Evolutionary conservation across 1,140 invertebrate species (phyloP).

Genomic region (Camponotus vicinus): DNA sequence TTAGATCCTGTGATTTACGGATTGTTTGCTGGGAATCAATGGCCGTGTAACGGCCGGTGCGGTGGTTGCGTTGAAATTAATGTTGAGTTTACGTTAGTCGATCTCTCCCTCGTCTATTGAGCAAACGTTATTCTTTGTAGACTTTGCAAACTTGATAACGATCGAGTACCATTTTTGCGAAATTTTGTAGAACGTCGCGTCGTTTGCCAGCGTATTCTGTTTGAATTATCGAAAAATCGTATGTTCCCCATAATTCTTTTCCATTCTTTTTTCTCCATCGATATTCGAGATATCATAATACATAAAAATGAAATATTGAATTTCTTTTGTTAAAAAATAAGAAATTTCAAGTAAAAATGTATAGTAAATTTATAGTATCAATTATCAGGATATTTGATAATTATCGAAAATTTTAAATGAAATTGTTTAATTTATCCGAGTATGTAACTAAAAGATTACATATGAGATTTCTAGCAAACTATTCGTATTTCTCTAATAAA

Average conservation of each 20-base stretch:
- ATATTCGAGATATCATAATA: neutral
- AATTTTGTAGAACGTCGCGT: neutral
- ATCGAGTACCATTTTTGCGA: slow-evolving; percentile 23
- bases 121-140: slow-evolving; percentile 44
- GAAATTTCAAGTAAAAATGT: neutral
- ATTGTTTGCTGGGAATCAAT: slow-evolving; percentile 53
- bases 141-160: slow-evolving; percentile 49
- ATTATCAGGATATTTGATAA: neutral
- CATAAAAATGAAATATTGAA: neutral
- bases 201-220: slow-evolving; percentile 29
- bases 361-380: neutral
- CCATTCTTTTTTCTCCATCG: neutral
- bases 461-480: neutral
- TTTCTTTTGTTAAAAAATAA: slow-evolving; percentile 6
- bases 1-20: slow-evolving; percentile 42
- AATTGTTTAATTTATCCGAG: neutral
- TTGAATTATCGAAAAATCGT: slow-evolving; percentile 33
- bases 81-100: slow-evolving; percentile 33
- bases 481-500: neutral
- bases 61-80: slow-evolving; percentile 40
- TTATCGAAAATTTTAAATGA: neutral
- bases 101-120: slow-evolving; percentile 4
- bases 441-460: neutral
- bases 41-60: neutral
- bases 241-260: slow-evolving; percentile 30